phyloP scores from a whole-genome alignment of 2,888 invertebrate genomes.

The Ganaspis brasiliensis region DNA sequence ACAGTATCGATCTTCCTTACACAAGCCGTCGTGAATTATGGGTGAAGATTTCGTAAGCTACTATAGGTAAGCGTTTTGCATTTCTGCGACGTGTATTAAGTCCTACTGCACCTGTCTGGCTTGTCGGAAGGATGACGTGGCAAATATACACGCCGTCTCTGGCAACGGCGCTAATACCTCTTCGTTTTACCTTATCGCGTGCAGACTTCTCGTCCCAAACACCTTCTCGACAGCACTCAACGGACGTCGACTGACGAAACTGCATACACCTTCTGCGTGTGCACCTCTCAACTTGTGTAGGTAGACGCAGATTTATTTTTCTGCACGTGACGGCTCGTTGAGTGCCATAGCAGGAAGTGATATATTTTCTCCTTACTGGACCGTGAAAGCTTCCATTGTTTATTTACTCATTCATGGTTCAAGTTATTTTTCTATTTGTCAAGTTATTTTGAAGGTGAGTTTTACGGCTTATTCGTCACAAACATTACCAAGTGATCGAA shows the following conservation, averaged over 20 bases:
- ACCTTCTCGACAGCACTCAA: conserved; percentile 48
- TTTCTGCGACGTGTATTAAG: conserved; percentile 39
- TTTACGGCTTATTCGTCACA: too few relatives aligned
- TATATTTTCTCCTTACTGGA: conserved; percentile 29
- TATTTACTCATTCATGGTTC: conserved; percentile 24
- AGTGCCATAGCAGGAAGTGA: conserved; percentile 23
- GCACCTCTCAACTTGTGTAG: conserved; percentile 35
- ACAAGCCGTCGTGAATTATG: background rate
- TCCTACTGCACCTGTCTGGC: conserved; percentile 60
- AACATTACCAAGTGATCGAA: too few relatives aligned
- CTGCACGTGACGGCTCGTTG: conserved; percentile 36
- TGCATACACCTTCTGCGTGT: conserved; percentile 31
- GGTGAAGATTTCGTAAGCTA: conserved; percentile 24
- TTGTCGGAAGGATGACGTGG: conserved; percentile 64
- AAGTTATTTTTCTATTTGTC: conserved; percentile 11
- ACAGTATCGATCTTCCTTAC: background rate
- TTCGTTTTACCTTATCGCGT: conserved; percentile 62
- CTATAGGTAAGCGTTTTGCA: conserved; percentile 31
- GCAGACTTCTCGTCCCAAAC: conserved; percentile 49
- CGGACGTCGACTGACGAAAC: conserved; percentile 39
- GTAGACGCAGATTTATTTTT: conserved; percentile 31
- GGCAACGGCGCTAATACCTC: conserved; percentile 65
- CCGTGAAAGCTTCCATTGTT: conserved; percentile 12
- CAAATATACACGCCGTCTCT: conserved; percentile 64
- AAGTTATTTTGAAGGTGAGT: too few relatives aligned